Percentiles rank a stretch among this genome's conserved stretches.
phyloP scores from a whole-genome alignment of 2,113 vertebrate genomes.

The Chaenocephalus aceratus region DNA sequence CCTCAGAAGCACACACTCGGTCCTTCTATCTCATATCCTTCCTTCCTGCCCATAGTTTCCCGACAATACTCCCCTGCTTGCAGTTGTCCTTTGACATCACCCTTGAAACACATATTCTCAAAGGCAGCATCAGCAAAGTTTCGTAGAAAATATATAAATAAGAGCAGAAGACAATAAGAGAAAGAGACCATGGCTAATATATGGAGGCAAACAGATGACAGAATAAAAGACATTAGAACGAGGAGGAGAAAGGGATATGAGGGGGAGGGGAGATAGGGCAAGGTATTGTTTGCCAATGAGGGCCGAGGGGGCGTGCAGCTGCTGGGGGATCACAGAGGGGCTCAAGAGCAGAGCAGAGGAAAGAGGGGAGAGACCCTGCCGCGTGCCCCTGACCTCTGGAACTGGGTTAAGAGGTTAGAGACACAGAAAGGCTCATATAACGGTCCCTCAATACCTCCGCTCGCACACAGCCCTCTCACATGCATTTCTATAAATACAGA shows the following conservation, averaged over 20 bases:
- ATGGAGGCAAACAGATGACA: slow-evolving; percentile 54
- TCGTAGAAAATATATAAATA: background rate
- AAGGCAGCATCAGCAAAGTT: slow-evolving; percentile 9
- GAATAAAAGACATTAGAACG: slow-evolving; percentile 34
- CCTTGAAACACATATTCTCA: slow-evolving; percentile 52
- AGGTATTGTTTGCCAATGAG: slow-evolving; percentile 49
- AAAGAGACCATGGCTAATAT: slow-evolving; percentile 44
- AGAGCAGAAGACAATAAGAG: slow-evolving; percentile 34
- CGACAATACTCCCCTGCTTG: slow-evolving; percentile 19
- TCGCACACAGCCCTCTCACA: slow-evolving; percentile 31
- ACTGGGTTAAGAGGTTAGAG: slow-evolving; percentile 81
- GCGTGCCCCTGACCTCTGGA: slow-evolving; percentile 59
- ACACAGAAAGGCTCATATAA: slow-evolving; percentile 69
- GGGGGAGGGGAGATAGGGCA: background rate
- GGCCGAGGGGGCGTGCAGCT: slow-evolving; percentile 47
- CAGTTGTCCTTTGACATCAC: slow-evolving; percentile 42
- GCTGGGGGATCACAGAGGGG: slow-evolving; percentile 33
- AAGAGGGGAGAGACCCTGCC: slow-evolving; percentile 27
- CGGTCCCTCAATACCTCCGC: slow-evolving; percentile 64
- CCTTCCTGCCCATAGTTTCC: slow-evolving; percentile 19
- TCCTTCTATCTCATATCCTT: slow-evolving; percentile 23
- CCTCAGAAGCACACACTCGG: slow-evolving; percentile 8
- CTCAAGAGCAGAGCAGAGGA: slow-evolving; percentile 4
- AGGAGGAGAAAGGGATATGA: background rate
- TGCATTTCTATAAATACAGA: slow-evolving; percentile 77